Percentiles rank a stretch among this genome's conserved stretches.
These are phyloP conservation scores for Octomys mimax DNA, from an alignment of 2,797 vertebrate genomes.

Conservation along the genomic window DNA sequence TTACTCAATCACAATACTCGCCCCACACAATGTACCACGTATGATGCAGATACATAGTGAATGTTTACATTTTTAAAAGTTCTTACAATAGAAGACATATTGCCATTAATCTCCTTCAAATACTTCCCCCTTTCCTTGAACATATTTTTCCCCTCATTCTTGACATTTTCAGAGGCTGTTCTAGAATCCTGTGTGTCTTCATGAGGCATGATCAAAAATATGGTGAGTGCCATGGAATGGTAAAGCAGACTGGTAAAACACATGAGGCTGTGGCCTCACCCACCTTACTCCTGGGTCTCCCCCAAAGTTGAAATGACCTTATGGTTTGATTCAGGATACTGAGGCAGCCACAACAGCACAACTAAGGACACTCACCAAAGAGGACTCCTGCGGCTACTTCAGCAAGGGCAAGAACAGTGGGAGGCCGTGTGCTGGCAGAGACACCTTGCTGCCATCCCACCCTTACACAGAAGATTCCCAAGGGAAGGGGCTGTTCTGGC, in stretches of 20 bases:
- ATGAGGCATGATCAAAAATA: not conserved
- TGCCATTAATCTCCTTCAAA: not conserved
- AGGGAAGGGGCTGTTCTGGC: not conserved
- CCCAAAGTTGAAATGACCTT: not conserved
- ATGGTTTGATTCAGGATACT: not conserved
- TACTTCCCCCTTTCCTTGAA: not conserved
- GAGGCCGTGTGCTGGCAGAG: not conserved
- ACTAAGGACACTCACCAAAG: not conserved
- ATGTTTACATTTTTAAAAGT: not conserved
- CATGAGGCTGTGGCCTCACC: not conserved
- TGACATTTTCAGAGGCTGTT: not conserved
- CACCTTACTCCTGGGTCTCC: not conserved
- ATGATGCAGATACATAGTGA: not conserved
- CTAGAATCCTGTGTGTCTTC: not conserved
- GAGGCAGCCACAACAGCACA: not conserved
- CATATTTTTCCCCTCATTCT: not conserved
- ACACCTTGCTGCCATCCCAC: not conserved
- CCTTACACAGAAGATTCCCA: not conserved
- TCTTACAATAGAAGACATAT: not conserved
- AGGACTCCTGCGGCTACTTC: not conserved
- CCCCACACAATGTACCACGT: not conserved
- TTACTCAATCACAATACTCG: not conserved
- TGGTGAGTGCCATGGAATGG: not conserved
- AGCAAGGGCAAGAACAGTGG: not conserved
- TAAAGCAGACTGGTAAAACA: not conserved